Percentiles rank a stretch among this genome's conserved stretches.
Evolutionary conservation across 2,888 invertebrate genomes (phyloP).

Genomic region (Metalampra italica): DNA sequence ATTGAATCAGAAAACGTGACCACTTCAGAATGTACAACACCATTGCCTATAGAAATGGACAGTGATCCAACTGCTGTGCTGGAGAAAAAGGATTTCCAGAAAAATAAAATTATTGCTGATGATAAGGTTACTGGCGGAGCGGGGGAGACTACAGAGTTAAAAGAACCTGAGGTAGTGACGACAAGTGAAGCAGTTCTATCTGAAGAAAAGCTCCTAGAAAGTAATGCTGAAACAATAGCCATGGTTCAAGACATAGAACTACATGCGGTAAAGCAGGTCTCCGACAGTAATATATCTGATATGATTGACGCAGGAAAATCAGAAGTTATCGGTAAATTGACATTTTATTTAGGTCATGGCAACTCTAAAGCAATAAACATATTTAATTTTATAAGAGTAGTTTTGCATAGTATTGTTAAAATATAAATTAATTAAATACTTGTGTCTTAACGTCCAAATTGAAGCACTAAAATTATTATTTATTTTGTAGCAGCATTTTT

Average conservation of each 20-base stretch:
- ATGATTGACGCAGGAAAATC: neutral
- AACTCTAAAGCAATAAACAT: neutral
- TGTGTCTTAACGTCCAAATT: too few relatives aligned
- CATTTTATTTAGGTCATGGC: neutral
- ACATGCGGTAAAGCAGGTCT: neutral
- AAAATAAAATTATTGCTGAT: too few relatives aligned
- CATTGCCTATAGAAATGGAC: too few relatives aligned
- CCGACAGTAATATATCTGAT: neutral
- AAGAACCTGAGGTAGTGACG: neutral
- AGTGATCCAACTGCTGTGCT: neutral
- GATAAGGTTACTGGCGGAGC: too few relatives aligned
- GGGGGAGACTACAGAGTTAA: too few relatives aligned
- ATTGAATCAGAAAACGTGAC: too few relatives aligned
- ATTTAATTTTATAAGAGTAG: neutral
- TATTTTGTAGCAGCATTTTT: too few relatives aligned
- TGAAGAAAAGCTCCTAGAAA: neutral
- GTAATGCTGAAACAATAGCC: neutral
- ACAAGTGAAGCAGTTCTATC: neutral
- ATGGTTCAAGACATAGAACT: neutral
- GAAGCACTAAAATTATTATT: too few relatives aligned
- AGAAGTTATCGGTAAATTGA: neutral
- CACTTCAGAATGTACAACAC: too few relatives aligned
- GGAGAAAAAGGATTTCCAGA: too few relatives aligned
- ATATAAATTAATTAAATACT: too few relatives aligned
- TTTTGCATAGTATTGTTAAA: too few relatives aligned